These are phyloP conservation scores for Pangasius krempfi DNA, from an alignment of 2,797 vertebrate genomes.

Conservation along the genomic window DNA sequence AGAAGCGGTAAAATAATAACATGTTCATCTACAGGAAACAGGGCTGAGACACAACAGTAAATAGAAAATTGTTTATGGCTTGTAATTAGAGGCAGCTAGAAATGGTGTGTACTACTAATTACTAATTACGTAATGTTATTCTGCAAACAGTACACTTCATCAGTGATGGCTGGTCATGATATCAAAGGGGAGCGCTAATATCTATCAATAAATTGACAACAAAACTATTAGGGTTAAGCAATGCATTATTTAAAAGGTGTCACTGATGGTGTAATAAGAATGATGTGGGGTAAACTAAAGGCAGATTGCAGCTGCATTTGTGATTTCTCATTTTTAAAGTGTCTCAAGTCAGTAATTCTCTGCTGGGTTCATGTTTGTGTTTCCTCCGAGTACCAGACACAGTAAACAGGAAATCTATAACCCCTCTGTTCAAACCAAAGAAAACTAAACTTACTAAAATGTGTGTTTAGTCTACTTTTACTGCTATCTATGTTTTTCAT, in stretches of 20 bases:
- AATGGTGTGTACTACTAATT: background rate
- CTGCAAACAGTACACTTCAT: background rate
- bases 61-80: background rate
- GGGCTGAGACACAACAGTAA: background rate
- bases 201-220: background rate
- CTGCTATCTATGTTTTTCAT: background rate
- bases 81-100: background rate
- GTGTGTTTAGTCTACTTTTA: background rate
- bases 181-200: background rate
- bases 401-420: background rate
- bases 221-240: background rate
- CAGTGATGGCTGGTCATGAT: background rate
- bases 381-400: background rate
- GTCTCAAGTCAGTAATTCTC: background rate
- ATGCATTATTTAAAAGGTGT: background rate
- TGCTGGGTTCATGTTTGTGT: background rate
- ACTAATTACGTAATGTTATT: background rate
- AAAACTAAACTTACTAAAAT: background rate
- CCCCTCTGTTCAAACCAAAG: background rate
- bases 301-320: background rate
- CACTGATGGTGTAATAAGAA: background rate
- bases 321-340: background rate
- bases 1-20: constrained; percentile 20
- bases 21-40: background rate
- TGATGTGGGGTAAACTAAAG: background rate